Conservation (phyloP, 2,888 invertebrate species). For the Trisateles emortualis region DNA sequence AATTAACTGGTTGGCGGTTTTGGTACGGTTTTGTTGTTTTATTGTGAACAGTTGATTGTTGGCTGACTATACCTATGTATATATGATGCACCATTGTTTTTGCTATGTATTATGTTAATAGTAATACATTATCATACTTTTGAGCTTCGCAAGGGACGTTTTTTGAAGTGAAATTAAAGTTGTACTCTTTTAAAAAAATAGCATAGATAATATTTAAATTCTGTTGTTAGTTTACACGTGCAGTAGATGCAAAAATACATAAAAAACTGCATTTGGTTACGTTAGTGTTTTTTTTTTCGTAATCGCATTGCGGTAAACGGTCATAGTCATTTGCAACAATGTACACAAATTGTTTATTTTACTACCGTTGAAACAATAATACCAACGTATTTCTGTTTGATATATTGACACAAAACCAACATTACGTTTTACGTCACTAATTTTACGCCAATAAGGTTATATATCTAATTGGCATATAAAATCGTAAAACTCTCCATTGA, state of each 20-base stretch:
- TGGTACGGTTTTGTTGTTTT: not conserved
- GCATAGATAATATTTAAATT: too few species aligned
- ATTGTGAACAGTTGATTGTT: not conserved
- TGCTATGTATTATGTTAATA: too few species aligned
- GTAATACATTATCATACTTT: too few species aligned
- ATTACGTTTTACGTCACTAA: not conserved
- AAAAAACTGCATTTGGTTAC: not conserved
- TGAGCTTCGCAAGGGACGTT: too few species aligned
- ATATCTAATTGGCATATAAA: too few species aligned
- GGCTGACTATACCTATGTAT: too few species aligned
- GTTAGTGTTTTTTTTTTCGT: not conserved
- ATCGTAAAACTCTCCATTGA: too few species aligned
- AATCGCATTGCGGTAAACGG: not conserved
- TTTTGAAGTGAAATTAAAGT: too few species aligned
- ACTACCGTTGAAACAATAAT: not conserved
- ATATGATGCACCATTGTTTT: too few species aligned
- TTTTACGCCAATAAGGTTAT: not conserved
- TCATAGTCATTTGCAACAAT: not conserved
- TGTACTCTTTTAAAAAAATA: too few species aligned
- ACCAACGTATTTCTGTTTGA: not conserved
- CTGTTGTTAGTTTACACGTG: not conserved
- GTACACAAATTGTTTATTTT: not conserved
- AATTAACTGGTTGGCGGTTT: slow-evolving; percentile 29
- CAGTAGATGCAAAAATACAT: not conserved
- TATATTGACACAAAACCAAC: not conserved